Percentiles rank a stretch among this genome's conserved stretches.
Evolutionary conservation across 2,113 vertebrate species (phyloP).

Genomic region (Leptosomus discolor): DNA sequence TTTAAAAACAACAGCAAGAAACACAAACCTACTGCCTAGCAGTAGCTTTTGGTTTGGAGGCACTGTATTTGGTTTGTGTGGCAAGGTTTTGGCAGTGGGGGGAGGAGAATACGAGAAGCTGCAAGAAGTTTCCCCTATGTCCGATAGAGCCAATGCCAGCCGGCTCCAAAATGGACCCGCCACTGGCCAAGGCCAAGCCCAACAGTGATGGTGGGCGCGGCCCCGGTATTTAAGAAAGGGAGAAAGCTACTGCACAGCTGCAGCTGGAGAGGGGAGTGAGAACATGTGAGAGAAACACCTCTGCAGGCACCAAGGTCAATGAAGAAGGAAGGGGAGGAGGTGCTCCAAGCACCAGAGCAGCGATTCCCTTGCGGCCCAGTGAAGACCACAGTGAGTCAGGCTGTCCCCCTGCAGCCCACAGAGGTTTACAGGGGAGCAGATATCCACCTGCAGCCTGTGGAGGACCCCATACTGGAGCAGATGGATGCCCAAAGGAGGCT

Average conservation of each 20-base stretch:
- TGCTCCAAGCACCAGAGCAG: neutral
- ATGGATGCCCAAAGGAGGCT: neutral
- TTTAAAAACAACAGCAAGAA: neutral
- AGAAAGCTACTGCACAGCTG: neutral
- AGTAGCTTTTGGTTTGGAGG: neutral
- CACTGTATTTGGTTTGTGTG: neutral
- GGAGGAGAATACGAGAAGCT: neutral
- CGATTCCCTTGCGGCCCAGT: neutral
- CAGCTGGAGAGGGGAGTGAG: neutral
- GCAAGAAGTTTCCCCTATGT: neutral
- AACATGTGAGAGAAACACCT: neutral
- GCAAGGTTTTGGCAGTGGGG: neutral
- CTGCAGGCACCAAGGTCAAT: neutral
- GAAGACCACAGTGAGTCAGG: neutral
- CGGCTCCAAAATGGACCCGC: fast-evolving
- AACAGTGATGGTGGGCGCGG: fast-evolving
- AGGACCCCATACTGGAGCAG: neutral
- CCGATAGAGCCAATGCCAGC: neutral
- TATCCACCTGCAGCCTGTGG: fast-evolving
- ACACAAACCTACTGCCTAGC: neutral
- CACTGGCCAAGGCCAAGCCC: too few species aligned
- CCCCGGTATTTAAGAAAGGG: neutral
- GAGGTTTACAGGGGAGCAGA: neutral
- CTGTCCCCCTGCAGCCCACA: neutral
- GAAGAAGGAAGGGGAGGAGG: neutral